phyloP scores from a whole-genome alignment of 2,888 invertebrate species.

The Saturnia pavonia region DNA sequence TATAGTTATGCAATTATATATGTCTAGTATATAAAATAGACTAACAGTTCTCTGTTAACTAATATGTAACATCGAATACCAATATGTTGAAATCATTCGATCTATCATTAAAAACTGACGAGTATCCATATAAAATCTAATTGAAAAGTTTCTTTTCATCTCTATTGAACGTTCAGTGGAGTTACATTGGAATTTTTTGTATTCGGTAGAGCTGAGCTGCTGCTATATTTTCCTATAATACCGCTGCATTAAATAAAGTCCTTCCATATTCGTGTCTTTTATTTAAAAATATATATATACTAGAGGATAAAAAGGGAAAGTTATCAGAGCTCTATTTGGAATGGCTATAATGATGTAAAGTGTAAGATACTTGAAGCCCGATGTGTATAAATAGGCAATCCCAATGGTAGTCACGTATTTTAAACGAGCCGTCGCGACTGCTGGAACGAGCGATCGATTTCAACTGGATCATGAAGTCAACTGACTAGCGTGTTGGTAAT shows the following conservation, averaged over 20 bases:
- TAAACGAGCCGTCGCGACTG: slow-evolving; percentile 76
- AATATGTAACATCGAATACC: slow-evolving; percentile 21
- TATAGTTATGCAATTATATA: no score
- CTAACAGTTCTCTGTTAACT: slow-evolving; percentile 10
- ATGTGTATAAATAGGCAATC: slow-evolving; percentile 78
- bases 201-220: slow-evolving; percentile 50
- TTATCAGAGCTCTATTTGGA: slow-evolving; percentile 40
- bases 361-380: slow-evolving; percentile 57
- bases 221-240: slow-evolving; percentile 40
- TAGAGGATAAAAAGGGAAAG: slow-evolving; percentile 30
- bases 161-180: slow-evolving; percentile 64
- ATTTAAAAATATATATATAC: neutral
- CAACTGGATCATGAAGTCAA: slow-evolving; percentile 55
- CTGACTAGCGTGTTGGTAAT: slow-evolving; percentile 28
- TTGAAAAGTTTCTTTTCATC: slow-evolving; percentile 66
- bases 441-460: slow-evolving; percentile 54
- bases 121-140: slow-evolving; percentile 53
- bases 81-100: slow-evolving; percentile 35
- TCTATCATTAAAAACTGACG: slow-evolving; percentile 46
- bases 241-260: slow-evolving; percentile 43
- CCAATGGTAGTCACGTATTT: slow-evolving; percentile 76
- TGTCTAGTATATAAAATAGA: slow-evolving; percentile 20
- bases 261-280: neutral
- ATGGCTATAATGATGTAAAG: slow-evolving; percentile 50
- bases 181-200: slow-evolving; percentile 55